Conservation (phyloP, 2,797 vertebrate species). For the Acanthurus leucopareius region DNA sequence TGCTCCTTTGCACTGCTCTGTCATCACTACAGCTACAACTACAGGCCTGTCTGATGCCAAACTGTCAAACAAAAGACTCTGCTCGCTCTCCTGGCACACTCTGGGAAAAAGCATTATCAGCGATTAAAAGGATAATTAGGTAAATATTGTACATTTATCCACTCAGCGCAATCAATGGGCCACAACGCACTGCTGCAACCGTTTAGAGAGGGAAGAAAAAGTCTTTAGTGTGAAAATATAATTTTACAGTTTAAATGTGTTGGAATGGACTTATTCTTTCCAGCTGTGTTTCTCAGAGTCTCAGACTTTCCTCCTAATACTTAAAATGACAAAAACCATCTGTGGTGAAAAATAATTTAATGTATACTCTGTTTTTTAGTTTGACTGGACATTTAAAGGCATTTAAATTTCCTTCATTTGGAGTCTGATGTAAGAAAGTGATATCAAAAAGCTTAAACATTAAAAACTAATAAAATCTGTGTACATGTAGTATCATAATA, state of each 20-base stretch:
- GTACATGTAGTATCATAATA: not conserved
- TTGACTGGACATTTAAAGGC: not conserved
- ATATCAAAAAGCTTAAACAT: not conserved
- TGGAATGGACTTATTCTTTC: not conserved
- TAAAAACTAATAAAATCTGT: not conserved
- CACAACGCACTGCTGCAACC: not conserved
- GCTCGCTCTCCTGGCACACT: slow-evolving; percentile 17
- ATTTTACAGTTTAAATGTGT: not conserved
- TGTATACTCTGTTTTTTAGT: too few species aligned
- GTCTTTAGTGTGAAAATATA: not conserved
- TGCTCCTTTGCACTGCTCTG: not conserved
- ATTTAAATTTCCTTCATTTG: not conserved
- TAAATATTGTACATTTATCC: slow-evolving; percentile 33
- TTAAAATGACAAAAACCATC: too few species aligned
- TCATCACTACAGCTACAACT: not conserved
- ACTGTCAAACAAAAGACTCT: slow-evolving; percentile 13
- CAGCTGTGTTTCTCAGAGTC: not conserved
- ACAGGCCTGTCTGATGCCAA: not conserved
- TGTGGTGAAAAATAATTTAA: too few species aligned
- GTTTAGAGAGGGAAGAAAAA: not conserved
- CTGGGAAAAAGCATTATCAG: slow-evolving; percentile 23
- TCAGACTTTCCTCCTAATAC: not conserved
- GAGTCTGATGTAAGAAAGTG: not conserved
- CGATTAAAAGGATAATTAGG: slow-evolving; percentile 38
- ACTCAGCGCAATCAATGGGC: not conserved